phyloP scores from a whole-genome alignment of 1,140 invertebrate genomes.

The Spodoptera frugiperda region DNA sequence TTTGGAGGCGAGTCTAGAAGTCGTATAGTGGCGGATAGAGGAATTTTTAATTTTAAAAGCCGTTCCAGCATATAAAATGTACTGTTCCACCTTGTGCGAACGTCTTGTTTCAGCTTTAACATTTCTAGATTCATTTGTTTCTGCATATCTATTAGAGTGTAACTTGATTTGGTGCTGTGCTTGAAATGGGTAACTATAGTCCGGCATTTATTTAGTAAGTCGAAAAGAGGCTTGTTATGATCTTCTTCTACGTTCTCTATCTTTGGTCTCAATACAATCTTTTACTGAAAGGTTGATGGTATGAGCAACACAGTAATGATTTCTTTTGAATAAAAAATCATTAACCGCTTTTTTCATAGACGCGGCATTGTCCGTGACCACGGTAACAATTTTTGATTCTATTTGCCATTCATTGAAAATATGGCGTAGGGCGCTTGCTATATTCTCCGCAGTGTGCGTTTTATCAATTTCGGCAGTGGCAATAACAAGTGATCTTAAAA shows the following conservation, averaged over 20 bases:
- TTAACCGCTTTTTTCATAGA: constrained; percentile 13
- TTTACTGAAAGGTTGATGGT: not conserved
- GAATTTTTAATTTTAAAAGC: too few relatives aligned
- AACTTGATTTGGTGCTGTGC: too few relatives aligned
- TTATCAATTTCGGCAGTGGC: constrained; percentile 53
- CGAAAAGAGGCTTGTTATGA: constrained; percentile 1
- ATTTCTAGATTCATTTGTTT: too few relatives aligned
- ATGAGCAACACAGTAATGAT: constrained; percentile 12
- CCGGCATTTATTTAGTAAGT: not conserved
- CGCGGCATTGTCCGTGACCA: constrained; percentile 2
- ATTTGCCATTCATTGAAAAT: constrained; percentile 18
- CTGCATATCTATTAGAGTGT: too few relatives aligned
- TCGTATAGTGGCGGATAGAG: too few relatives aligned
- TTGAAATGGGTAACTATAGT: too few relatives aligned
- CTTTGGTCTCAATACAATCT: constrained; percentile 7
- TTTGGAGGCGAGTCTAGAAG: too few relatives aligned
- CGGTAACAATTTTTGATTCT: not conserved
- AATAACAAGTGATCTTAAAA: constrained; percentile 50
- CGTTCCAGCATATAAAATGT: too few relatives aligned
- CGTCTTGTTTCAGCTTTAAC: too few relatives aligned
- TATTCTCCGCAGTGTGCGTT: constrained; percentile 52
- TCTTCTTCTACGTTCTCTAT: constrained; percentile 5
- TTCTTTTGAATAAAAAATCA: constrained; percentile 6
- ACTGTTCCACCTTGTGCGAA: too few relatives aligned
- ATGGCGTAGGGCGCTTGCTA: constrained; percentile 20